Conservation (phyloP, 2,113 vertebrate species). For the Echinops telfairi region DNA sequence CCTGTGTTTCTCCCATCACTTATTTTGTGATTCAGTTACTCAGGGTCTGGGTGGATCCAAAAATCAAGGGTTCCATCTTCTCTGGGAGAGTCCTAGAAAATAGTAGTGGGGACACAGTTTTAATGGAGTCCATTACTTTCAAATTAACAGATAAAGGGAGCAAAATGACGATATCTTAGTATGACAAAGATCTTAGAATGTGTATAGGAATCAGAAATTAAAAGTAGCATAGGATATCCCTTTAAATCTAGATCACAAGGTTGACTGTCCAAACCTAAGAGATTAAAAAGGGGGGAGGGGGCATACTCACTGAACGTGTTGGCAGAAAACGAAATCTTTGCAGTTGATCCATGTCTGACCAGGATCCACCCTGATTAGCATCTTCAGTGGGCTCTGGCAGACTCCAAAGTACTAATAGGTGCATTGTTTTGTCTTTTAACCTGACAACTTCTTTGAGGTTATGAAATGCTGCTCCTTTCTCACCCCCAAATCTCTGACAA, state of each 20-base stretch:
- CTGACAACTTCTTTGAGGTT: no score
- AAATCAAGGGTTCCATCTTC: background rate
- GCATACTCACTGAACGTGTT: background rate
- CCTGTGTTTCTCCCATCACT: accelerated
- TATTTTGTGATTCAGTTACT: background rate
- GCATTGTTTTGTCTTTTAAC: background rate
- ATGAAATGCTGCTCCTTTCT: no score
- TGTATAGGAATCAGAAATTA: background rate
- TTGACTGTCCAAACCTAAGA: background rate
- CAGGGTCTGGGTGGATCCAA: background rate
- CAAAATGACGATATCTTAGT: background rate
- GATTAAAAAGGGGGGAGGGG: background rate
- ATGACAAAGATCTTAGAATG: background rate
- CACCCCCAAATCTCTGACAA: background rate
- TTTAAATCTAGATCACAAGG: background rate
- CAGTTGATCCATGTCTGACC: background rate
- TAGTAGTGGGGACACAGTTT: background rate
- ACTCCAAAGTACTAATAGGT: background rate
- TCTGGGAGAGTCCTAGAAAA: background rate
- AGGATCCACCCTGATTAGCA: background rate
- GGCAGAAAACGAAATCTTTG: background rate
- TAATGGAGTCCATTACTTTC: background rate
- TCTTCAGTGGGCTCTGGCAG: background rate
- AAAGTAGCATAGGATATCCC: background rate
- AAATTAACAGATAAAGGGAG: background rate